phyloP scores from a whole-genome alignment of 2,113 vertebrate species.

The Gulo gulo region DNA sequence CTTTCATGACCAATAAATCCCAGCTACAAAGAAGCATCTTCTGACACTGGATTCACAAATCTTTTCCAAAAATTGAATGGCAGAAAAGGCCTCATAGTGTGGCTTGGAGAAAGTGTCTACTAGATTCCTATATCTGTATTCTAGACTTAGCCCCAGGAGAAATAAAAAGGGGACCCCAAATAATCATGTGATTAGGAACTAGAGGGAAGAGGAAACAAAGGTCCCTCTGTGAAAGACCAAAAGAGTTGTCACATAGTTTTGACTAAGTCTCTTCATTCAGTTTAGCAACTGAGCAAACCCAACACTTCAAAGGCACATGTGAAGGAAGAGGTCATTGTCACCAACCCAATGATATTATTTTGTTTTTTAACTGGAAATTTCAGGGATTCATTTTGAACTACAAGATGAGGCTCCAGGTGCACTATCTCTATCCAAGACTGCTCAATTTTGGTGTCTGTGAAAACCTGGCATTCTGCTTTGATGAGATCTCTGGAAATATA shows the following conservation, averaged over 20 bases:
- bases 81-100: not conserved
- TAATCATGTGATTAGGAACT: constrained; percentile 37
- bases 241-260: constrained; percentile 32
- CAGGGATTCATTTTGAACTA: constrained; percentile 50
- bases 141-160: constrained; percentile 41
- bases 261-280: constrained; percentile 55
- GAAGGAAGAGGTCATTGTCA: constrained; percentile 35
- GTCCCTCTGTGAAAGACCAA: constrained; percentile 49
- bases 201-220: constrained; percentile 22
- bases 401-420: constrained; percentile 20
- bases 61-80: constrained; percentile 5
- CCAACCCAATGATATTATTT: not conserved
- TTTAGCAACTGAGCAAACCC: constrained; percentile 29
- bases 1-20: not conserved
- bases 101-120: constrained; percentile 30
- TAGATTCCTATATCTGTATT: constrained; percentile 57
- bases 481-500: constrained; percentile 29
- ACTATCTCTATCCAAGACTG: not conserved
- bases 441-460: constrained; percentile 19
- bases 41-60: not conserved
- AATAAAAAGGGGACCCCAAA: constrained; percentile 45
- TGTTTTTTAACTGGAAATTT: constrained; percentile 8
- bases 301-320: not conserved
- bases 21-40: not conserved
- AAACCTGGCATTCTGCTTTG: constrained; percentile 38